phyloP scores from a whole-genome alignment of 1,140 invertebrate species.

The Oppia nitens region DNA sequence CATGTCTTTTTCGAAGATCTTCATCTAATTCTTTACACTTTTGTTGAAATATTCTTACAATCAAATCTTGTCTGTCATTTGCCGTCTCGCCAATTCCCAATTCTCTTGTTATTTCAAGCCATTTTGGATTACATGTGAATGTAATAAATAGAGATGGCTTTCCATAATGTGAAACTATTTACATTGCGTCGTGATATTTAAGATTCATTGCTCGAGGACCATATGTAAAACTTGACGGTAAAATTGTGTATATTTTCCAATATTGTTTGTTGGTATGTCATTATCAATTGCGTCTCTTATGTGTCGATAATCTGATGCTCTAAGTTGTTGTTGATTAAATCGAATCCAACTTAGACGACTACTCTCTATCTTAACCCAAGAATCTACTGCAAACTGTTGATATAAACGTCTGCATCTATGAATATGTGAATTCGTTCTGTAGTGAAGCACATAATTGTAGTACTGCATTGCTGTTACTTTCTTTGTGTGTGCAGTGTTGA shows the following conservation, averaged over 20 bases:
- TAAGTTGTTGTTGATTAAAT: constrained; percentile 10
- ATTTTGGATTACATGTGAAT: constrained; percentile 34
- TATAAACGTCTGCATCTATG: too few species aligned
- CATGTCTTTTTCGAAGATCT: constrained; percentile 19
- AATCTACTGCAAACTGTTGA: constrained; percentile 20
- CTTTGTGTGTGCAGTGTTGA: too few species aligned
- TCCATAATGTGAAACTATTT: constrained; percentile 24
- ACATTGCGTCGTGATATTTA: constrained; percentile 25
- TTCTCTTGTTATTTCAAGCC: constrained; percentile 30
- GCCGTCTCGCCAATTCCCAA: constrained; percentile 23
- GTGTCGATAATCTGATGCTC: constrained; percentile 16
- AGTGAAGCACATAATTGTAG: too few species aligned
- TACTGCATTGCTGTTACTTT: too few species aligned
- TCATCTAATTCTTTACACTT: constrained; percentile 27
- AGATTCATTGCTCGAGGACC: constrained; percentile 11
- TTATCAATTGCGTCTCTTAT: constrained; percentile 14
- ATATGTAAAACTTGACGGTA: constrained; percentile 16
- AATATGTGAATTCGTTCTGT: too few species aligned
- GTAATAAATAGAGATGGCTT: constrained; percentile 32
- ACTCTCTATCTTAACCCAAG: constrained; percentile 14
- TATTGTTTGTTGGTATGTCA: background rate
- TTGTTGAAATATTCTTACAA: constrained; percentile 27
- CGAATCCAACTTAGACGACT: constrained; percentile 11
- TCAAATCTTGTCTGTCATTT: constrained; percentile 27
- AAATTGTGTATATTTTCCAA: constrained; percentile 1